phyloP scores from a whole-genome alignment of 2,888 invertebrate genomes.

The Phengaris alcon region DNA sequence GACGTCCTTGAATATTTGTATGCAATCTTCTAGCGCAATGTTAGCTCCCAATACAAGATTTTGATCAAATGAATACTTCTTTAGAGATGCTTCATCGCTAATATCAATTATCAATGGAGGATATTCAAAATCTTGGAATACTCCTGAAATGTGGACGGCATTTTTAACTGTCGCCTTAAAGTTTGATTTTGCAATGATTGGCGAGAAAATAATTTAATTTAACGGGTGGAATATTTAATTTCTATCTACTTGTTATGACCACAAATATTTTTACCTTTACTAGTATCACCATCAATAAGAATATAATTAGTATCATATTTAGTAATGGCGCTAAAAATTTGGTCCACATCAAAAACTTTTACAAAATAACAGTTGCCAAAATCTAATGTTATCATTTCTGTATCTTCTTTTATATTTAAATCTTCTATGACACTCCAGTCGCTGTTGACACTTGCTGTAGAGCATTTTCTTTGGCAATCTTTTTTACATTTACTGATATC shows the following conservation, averaged over 20 bases:
- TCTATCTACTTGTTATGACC: no score
- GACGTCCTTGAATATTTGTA: conserved; percentile 64
- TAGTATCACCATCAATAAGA: conserved; percentile 84
- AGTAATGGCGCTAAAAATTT: conserved; percentile 70
- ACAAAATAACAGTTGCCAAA: conserved; percentile 68
- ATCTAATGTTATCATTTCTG: conserved; percentile 65
- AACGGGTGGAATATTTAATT: no score
- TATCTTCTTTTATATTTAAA: conserved; percentile 40
- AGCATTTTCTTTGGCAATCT: conserved; percentile 54
- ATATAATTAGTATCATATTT: conserved; percentile 70
- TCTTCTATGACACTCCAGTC: conserved; percentile 55
- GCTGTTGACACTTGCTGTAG: conserved; percentile 47
- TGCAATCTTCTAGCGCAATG: conserved; percentile 77
- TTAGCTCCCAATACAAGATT: conserved; percentile 78
- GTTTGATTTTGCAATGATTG: no score
- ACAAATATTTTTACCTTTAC: conserved; percentile 77
- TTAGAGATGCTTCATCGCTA: conserved; percentile 55
- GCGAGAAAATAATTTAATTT: no score
- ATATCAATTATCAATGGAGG: conserved; percentile 61
- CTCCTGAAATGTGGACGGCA: conserved; percentile 47
- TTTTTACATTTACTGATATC: conserved; percentile 50
- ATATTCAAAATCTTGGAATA: conserved; percentile 55
- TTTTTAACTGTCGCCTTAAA: no score
- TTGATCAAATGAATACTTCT: conserved; percentile 54
- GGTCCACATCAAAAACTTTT: conserved; percentile 66